phyloP scores from a whole-genome alignment of 2,888 invertebrate species.

The Gibbula magus region DNA sequence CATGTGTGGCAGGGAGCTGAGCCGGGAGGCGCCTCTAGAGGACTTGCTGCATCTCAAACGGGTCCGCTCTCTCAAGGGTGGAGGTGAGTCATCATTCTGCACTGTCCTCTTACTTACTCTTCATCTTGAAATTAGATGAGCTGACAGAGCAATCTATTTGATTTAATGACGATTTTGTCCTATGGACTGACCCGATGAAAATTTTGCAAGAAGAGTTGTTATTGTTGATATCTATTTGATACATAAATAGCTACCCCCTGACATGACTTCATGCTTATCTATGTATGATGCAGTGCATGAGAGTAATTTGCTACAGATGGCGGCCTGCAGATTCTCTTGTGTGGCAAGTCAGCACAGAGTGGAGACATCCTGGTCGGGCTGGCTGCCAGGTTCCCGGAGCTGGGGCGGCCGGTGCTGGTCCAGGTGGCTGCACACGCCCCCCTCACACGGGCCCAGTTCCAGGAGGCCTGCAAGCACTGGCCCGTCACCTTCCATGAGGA shows the following conservation, averaged over 20 bases:
- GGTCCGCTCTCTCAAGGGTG: background rate
- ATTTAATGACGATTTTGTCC: too few species aligned
- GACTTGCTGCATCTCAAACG: conserved; percentile 30
- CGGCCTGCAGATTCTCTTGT: conserved; percentile 29
- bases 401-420: conserved; percentile 55
- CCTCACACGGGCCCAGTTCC: conserved; percentile 68
- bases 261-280: too few species aligned
- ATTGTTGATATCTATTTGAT: too few species aligned
- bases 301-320: conserved; percentile 16
- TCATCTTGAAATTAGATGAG: too few species aligned
- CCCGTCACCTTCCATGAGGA: conserved; percentile 73
- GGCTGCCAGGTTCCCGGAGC: conserved; percentile 4
- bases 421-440: conserved; percentile 63
- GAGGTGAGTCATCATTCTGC: background rate
- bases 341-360: conserved; percentile 7
- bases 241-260: too few species aligned
- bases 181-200: too few species aligned
- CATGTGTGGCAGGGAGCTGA: background rate
- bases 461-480: conserved; percentile 64
- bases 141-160: too few species aligned
- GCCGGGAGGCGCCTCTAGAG: conserved; percentile 20
- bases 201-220: too few species aligned
- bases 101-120: background rate
- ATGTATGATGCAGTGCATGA: background rate
- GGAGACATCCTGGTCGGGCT: background rate